Conservation (phyloP, 2,888 invertebrate species). For the Eubasilissa splendida region DNA sequence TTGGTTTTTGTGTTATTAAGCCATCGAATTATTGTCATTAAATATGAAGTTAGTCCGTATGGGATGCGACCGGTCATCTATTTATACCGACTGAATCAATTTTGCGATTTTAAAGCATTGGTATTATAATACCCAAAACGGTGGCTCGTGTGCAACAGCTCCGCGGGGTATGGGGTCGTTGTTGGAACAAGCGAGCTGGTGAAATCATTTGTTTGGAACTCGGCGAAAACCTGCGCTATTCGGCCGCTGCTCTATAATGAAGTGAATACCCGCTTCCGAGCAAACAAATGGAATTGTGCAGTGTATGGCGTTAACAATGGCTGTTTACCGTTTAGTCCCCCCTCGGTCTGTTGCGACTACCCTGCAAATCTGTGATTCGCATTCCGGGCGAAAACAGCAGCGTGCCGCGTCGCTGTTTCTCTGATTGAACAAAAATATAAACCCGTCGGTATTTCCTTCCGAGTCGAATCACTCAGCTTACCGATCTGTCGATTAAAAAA, state of each 20-base stretch:
- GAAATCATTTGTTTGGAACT: conserved; percentile 20
- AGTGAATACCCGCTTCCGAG: conserved; percentile 43
- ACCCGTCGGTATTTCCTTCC: not conserved
- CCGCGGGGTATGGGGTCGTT: not conserved
- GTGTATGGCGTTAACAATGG: conserved; percentile 45
- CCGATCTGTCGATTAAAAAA: too few relatives aligned
- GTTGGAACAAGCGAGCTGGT: conserved; percentile 18
- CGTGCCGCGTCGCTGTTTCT: not conserved
- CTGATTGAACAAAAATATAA: conserved; percentile 5
- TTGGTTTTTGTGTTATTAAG: too few relatives aligned
- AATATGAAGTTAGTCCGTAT: too few relatives aligned
- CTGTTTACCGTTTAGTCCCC: conserved; percentile 14
- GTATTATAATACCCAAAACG: not conserved
- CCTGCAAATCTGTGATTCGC: not conserved
- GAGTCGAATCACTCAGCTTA: not conserved
- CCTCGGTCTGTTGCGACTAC: conserved; percentile 4
- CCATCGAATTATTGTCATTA: too few relatives aligned
- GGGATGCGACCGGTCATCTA: too few relatives aligned
- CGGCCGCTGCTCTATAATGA: conserved; percentile 46
- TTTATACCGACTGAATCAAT: too few relatives aligned
- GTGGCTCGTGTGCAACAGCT: not conserved
- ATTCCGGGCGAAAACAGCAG: conserved; percentile 19
- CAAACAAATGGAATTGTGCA: conserved; percentile 42
- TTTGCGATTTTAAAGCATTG: too few relatives aligned
- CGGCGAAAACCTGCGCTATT: conserved; percentile 27